Conservation (phyloP, 2,113 vertebrate species). For the Gymnobelideus leadbeateri region DNA sequence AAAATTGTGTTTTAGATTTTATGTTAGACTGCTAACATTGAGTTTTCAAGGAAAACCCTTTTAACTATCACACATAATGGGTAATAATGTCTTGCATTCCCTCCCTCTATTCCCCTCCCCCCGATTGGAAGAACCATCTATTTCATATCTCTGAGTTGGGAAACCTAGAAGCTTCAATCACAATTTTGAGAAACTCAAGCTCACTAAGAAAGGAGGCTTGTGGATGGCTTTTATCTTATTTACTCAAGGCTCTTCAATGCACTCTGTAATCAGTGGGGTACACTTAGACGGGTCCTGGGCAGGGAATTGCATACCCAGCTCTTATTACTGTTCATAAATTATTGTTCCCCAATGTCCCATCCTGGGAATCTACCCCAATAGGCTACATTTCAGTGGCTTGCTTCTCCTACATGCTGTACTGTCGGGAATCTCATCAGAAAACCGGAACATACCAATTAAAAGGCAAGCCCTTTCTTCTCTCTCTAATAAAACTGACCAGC, state of each 20-base stretch:
- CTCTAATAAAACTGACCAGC: conserved; percentile 54
- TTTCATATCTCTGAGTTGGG: not conserved
- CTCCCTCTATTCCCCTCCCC: not conserved
- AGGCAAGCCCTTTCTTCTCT: conserved; percentile 40
- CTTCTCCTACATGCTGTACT: not conserved
- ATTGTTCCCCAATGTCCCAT: conserved; percentile 60
- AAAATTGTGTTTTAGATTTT: not conserved
- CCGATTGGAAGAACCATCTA: not conserved
- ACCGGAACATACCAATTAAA: conserved; percentile 56
- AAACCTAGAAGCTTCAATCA: not conserved
- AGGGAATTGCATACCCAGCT: conserved; percentile 61
- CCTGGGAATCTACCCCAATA: conserved; percentile 60
- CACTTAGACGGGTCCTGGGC: conserved; percentile 35
- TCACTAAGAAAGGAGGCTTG: conserved; percentile 45
- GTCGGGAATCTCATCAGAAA: conserved; percentile 66
- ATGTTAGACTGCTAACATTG: not conserved
- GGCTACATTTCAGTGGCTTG: conserved; percentile 44
- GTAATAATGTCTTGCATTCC: conserved; percentile 57
- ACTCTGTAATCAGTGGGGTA: conserved; percentile 57
- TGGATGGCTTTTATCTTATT: conserved; percentile 67
- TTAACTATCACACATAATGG: not conserved
- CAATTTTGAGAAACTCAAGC: conserved; percentile 63
- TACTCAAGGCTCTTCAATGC: conserved; percentile 60
- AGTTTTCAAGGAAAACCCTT: not conserved
- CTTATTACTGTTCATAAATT: conserved; percentile 69